These are phyloP conservation scores for Lycopodina hypogea DNA, from an alignment of 37 sponge, comb jelly and placozoan species.

Conservation along the genomic window DNA sequence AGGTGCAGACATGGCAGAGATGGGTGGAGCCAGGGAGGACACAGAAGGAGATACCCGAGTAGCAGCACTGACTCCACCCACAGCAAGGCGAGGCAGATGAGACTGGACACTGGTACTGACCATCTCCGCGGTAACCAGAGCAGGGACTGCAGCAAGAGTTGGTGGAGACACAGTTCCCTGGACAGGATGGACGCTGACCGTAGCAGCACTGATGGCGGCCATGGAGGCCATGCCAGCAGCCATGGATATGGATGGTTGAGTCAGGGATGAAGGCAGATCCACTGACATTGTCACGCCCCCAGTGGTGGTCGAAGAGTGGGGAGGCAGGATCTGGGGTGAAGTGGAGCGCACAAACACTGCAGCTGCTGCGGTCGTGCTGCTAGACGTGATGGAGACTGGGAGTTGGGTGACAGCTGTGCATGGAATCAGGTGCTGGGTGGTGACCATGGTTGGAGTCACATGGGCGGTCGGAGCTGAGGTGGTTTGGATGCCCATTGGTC, in stretches of 20 bases:
- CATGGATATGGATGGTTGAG: too few species aligned
- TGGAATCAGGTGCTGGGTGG: constrained; percentile 26
- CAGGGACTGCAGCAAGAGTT: not conserved
- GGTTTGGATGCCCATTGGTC: constrained; percentile 57
- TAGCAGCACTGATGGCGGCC: not conserved
- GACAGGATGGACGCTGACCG: not conserved
- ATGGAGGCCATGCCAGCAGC: not conserved
- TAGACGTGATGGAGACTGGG: not conserved
- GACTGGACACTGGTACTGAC: not conserved
- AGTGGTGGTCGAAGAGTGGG: not conserved
- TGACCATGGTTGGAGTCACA: constrained; percentile 67
- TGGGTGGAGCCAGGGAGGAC: too few species aligned
- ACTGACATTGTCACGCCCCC: not conserved
- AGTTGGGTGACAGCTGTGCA: not conserved
- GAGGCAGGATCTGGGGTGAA: constrained; percentile 26
- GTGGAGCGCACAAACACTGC: constrained; percentile 51
- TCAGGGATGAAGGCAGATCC: too few species aligned
- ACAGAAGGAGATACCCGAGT: too few species aligned
- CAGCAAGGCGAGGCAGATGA: too few species aligned
- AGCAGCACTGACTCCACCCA: too few species aligned
- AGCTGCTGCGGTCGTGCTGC: constrained; percentile 17
- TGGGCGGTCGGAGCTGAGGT: constrained; percentile 63
- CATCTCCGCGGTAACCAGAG: not conserved
- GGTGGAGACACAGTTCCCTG: not conserved
- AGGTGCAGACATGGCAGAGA: too few species aligned